phyloP scores from a whole-genome alignment of 2,888 invertebrate species.

The Noctua fimbriata region DNA sequence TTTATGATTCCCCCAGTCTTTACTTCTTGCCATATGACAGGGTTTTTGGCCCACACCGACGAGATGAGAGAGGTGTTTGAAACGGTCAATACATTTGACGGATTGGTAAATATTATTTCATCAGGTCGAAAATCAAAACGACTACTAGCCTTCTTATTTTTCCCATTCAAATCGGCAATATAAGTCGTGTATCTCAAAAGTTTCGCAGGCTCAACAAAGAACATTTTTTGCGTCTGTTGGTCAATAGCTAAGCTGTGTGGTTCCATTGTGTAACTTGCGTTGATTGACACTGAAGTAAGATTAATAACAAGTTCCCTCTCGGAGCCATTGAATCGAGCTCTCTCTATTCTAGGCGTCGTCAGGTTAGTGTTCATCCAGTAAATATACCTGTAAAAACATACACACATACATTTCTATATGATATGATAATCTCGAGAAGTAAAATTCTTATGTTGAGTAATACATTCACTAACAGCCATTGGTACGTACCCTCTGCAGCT shows the following conservation, averaged over 20 bases:
- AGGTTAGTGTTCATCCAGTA: slow-evolving; percentile 7
- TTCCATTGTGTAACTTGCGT: not conserved
- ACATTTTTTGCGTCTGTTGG: not conserved
- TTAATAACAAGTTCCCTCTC: not conserved
- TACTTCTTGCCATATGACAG: not conserved
- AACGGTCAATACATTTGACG: not conserved
- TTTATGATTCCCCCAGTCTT: not conserved
- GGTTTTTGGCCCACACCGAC: not conserved
- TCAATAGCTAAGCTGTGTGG: not conserved
- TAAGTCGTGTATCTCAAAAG: accelerated
- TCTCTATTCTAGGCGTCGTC: not conserved
- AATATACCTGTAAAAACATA: slow-evolving; percentile 1
- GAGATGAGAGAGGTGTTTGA: not conserved
- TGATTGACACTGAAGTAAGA: not conserved
- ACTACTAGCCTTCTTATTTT: accelerated
- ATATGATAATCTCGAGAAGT: no score
- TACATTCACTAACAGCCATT: not conserved
- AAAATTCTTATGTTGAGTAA: no score
- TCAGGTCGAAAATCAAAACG: not conserved
- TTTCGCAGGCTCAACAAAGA: not conserved
- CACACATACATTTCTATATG: not conserved
- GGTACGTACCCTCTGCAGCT: no score
- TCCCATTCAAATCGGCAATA: not conserved
- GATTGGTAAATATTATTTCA: not conserved
- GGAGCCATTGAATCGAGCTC: no score